phyloP scores from a whole-genome alignment of 1,140 invertebrate species.

The Cheumatopsyche charites region DNA sequence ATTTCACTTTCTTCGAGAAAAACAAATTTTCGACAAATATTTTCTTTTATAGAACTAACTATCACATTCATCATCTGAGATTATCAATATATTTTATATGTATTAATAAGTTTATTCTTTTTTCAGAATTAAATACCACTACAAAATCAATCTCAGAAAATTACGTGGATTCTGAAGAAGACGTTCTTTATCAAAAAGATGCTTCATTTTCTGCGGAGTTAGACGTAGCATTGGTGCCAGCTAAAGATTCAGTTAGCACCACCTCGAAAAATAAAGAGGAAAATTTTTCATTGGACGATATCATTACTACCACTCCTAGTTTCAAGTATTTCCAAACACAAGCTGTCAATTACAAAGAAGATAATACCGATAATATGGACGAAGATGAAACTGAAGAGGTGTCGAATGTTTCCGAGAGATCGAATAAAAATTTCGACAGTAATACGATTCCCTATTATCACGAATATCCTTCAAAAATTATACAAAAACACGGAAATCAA shows the following conservation, averaged over 20 bases:
- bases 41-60: too few species aligned
- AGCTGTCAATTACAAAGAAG: conserved; percentile 23
- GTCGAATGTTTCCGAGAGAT: conserved; percentile 46
- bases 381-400: conserved; percentile 54
- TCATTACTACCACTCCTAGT: conserved; percentile 24
- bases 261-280: conserved; percentile 25
- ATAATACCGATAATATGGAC: not conserved
- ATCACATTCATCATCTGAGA: too few species aligned
- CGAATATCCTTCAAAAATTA: conserved; percentile 17
- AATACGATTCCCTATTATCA: conserved; percentile 30
- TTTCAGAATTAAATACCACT: conserved; percentile 76
- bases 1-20: too few species aligned
- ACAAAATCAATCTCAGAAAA: conserved; percentile 61
- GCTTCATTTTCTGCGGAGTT: conserved; percentile 80
- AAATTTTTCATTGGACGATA: not conserved
- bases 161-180: conserved; percentile 67
- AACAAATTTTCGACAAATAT: too few species aligned
- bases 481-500: conserved; percentile 16
- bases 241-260: conserved; percentile 41
- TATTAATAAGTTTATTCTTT: too few species aligned
- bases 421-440: conserved; percentile 32
- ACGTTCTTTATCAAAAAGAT: conserved; percentile 83
- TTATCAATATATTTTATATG: too few species aligned
- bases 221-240: conserved; percentile 54
- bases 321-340: conserved; percentile 34